phyloP scores from a whole-genome alignment of 1,140 invertebrate species.

The Ruditapes philippinarum region DNA sequence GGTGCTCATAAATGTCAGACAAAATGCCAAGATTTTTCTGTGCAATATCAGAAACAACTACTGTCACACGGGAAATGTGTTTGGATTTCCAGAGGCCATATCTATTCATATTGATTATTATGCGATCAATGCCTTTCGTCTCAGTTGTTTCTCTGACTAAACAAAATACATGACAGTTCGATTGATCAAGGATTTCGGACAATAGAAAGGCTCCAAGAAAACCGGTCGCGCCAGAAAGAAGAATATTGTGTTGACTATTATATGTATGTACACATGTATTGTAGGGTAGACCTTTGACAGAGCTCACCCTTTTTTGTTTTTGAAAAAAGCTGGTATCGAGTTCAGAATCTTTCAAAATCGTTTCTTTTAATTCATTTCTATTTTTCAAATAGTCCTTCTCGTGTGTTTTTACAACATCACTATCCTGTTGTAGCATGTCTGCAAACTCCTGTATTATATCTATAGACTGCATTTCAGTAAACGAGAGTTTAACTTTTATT shows the following conservation, averaged over 20 bases:
- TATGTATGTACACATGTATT: slow-evolving; percentile 38
- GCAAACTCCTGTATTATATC: slow-evolving; percentile 77
- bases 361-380: slow-evolving; percentile 47
- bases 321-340: slow-evolving; percentile 42
- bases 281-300: slow-evolving; percentile 61
- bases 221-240: slow-evolving; percentile 77
- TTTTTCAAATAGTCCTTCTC: slow-evolving; percentile 33
- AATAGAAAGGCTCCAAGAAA: slow-evolving; percentile 76
- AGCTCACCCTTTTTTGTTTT: slow-evolving; percentile 51
- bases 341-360: slow-evolving; percentile 69
- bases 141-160: slow-evolving; percentile 77
- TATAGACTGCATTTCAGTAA: slow-evolving; percentile 73
- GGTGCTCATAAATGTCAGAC: slow-evolving; percentile 71
- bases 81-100: slow-evolving; percentile 75
- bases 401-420: slow-evolving; percentile 57
- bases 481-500: slow-evolving; percentile 67
- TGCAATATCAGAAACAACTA: slow-evolving; percentile 74
- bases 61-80: slow-evolving; percentile 69
- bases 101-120: slow-evolving; percentile 71
- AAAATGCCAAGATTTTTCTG: slow-evolving; percentile 72
- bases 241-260: slow-evolving; percentile 64
- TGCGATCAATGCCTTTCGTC: slow-evolving; percentile 69
- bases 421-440: slow-evolving; percentile 70
- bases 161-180: slow-evolving; percentile 72
- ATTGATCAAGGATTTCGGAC: slow-evolving; percentile 73